A percentile compares a stretch with the other conserved stretches of the same genome.
These are phyloP conservation scores for Phania funesta DNA, from an alignment of 2,888 invertebrate genomes.

Conservation along the genomic window DNA sequence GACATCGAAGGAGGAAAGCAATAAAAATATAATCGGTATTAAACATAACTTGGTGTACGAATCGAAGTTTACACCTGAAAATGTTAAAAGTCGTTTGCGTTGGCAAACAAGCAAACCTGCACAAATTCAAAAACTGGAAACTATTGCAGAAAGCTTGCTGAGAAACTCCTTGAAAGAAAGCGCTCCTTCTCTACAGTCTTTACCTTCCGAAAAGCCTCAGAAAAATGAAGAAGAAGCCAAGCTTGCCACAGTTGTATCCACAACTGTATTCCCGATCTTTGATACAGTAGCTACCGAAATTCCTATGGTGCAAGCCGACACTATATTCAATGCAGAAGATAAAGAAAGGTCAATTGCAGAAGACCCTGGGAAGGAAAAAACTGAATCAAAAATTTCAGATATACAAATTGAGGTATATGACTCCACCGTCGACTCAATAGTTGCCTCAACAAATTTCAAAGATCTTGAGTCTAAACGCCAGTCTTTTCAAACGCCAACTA, in stretches of 20 bases:
- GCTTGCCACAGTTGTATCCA: slow-evolving; percentile 70
- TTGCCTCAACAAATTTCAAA: slow-evolving; percentile 77
- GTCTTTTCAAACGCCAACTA: slow-evolving; percentile 37
- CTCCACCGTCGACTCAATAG: slow-evolving; percentile 78
- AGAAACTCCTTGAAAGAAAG: background rate
- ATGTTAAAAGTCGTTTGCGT: background rate
- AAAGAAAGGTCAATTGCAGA: background rate
- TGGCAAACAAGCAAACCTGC: background rate
- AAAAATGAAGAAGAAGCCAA: background rate
- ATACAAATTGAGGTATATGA: slow-evolving; percentile 79
- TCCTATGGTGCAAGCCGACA: slow-evolving; percentile 63
- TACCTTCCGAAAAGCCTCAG: background rate
- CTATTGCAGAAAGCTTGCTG: background rate
- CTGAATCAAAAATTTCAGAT: slow-evolving; percentile 78
- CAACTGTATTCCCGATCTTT: slow-evolving; percentile 75
- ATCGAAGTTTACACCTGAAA: background rate
- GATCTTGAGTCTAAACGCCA: slow-evolving; percentile 70
- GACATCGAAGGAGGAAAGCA: background rate
- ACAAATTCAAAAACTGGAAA: background rate
- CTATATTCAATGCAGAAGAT: slow-evolving; percentile 48
- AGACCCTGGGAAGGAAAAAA: slow-evolving; percentile 30
- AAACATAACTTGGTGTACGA: background rate
- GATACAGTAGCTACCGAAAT: slow-evolving; percentile 72
- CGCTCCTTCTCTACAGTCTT: background rate
- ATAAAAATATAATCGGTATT: background rate